Conservation (phyloP, 2,797 vertebrate genomes). For the Cyclopterus lumpus region DNA sequence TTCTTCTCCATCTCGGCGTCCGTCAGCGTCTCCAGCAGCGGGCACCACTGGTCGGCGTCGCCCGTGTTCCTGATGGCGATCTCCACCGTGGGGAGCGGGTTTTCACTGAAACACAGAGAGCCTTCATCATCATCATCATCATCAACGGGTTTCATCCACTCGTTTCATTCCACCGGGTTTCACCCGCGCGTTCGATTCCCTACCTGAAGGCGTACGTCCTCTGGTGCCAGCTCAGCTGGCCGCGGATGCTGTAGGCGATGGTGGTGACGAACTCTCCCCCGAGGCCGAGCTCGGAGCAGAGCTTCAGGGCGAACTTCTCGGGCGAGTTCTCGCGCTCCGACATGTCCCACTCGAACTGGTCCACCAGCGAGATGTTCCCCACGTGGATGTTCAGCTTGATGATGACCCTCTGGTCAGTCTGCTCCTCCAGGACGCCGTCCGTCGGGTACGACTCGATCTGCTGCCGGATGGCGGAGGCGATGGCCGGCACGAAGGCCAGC, state of each 20-base stretch:
- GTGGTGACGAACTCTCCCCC: slow-evolving; percentile 98
- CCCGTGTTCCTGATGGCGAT: slow-evolving; percentile 97
- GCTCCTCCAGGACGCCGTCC: slow-evolving; percentile 96
- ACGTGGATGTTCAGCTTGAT: slow-evolving; percentile 99
- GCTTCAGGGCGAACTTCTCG: slow-evolving; percentile 95
- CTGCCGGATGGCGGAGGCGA: slow-evolving; percentile 96
- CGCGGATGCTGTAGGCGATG: slow-evolving; percentile 97
- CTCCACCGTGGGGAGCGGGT: slow-evolving; percentile 95
- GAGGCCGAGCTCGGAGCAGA: slow-evolving; percentile 95
- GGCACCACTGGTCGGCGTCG: slow-evolving; percentile 98
- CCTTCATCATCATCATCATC: neutral
- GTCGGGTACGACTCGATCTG: slow-evolving; percentile 98
- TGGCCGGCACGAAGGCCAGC: slow-evolving; percentile 95
- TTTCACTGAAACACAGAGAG: slow-evolving; percentile 86
- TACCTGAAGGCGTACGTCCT: slow-evolving; percentile 98
- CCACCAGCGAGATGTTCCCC: slow-evolving; percentile 98
- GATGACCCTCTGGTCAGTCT: slow-evolving; percentile 96
- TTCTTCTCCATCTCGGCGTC: slow-evolving; percentile 99
- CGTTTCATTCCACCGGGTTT: too few relatives aligned
- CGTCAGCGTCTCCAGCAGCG: slow-evolving; percentile 94
- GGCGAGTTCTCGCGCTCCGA: slow-evolving; percentile 98
- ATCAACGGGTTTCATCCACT: neutral
- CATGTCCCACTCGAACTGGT: slow-evolving; percentile 99
- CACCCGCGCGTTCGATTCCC: too few relatives aligned
- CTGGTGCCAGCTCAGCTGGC: slow-evolving; percentile 99